Evolutionary conservation across 2,113 vertebrate genomes (phyloP).

Genomic region (Chinchilla lanigera): DNA sequence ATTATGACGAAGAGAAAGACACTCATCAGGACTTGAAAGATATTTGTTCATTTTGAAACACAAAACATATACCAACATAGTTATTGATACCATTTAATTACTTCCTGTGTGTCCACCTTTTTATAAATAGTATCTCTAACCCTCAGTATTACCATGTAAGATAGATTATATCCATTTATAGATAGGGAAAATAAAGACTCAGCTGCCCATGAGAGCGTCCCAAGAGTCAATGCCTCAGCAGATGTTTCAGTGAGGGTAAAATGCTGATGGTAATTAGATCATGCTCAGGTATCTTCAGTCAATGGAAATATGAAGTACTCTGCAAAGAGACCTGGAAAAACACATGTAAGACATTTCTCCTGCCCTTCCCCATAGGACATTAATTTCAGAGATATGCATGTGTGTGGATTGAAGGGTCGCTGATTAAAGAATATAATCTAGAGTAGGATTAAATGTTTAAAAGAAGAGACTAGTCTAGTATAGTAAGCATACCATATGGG

Average conservation of each 20-base stretch:
- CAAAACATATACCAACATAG: background rate
- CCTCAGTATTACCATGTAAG: background rate
- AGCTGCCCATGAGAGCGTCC: background rate
- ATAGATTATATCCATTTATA: background rate
- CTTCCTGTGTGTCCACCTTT: background rate
- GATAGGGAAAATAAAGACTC: background rate
- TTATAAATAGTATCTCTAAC: background rate
- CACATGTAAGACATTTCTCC: background rate
- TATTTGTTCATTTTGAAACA: background rate
- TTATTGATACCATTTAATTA: background rate
- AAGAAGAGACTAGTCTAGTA: background rate
- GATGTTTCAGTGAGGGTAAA: background rate
- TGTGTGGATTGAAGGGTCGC: background rate
- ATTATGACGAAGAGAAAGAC: background rate
- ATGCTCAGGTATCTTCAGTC: background rate
- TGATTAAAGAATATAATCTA: background rate
- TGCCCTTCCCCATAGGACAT: background rate
- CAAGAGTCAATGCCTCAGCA: background rate
- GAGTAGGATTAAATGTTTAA: slow-evolving; percentile 8
- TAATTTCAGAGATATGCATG: background rate
- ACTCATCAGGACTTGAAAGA: background rate
- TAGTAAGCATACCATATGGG: background rate
- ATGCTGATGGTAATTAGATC: background rate
- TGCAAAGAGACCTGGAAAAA: background rate
- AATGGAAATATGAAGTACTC: background rate